Base-by-base conservation (phyloP, 2,797 vertebrate species). In the Gouania willdenowi region DNA sequence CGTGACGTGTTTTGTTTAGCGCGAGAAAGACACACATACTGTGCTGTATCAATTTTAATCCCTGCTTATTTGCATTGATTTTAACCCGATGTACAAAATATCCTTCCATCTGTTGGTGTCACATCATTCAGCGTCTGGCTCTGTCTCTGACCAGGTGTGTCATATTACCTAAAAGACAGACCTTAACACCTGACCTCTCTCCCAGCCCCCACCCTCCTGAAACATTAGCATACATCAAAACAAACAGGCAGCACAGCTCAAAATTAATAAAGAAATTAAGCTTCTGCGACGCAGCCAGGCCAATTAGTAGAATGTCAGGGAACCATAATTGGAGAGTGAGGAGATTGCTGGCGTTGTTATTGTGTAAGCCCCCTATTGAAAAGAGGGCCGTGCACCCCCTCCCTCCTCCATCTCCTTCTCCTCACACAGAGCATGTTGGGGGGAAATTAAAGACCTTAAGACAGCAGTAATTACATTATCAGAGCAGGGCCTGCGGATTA, bases 261-360 rank as follows among this genome's bases (percentile, higher is more conserved):
- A 88, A 94, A 93, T 94, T 95, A 97, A 95, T 95, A 93, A 93
- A 94, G 92, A 94, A 95, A 92, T 94, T 95, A 98, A 96, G 94
- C 94, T 92, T 87, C 87, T 86, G 81, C 90, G 88, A 89, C 89
- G 87, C 90, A 94, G 91, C 91, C 91, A 88, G 91, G 86, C 92
- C 92, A 98, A 99, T 99, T 98, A 99, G 94, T 92, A 96, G 94
- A 95, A 97, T 98, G 94, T 97, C 94, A 97, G 92, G 91, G 92
- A 96, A 95, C 93, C 91, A 91, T 95, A 97, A 98, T 97, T 94
- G 94, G 92, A 83, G 91, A 26, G 87, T 80, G 90, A 91, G 88
- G 90, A 95, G 93, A 94, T 91, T 94, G 91, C 66, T 86, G 88
- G 86, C 88, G 92, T 92, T 91, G 92, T 90, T 89, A 69, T 80